These are phyloP conservation scores for Drosophila lutescens DNA, from an alignment of 2,888 invertebrate genomes.

Conservation along the genomic window DNA sequence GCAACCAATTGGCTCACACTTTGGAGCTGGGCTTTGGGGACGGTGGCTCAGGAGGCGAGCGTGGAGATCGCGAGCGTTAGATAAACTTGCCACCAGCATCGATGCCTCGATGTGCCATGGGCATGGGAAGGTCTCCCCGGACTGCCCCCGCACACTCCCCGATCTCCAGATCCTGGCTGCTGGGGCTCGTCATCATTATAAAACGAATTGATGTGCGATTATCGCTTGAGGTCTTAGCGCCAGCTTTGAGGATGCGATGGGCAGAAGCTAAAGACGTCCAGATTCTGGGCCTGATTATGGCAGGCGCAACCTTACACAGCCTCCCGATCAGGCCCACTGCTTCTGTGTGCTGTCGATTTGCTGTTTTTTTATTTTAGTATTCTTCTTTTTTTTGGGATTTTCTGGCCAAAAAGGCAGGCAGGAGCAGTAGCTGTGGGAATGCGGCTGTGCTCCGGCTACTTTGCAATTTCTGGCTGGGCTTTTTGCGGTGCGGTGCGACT, in stretches of 20 bases:
- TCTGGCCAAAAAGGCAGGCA: slow-evolving; percentile 18
- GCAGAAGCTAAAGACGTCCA: slow-evolving; percentile 7
- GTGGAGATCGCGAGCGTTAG: slow-evolving; percentile 75
- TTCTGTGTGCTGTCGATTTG: slow-evolving; percentile 37
- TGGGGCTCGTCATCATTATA: slow-evolving; percentile 78
- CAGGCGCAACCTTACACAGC: slow-evolving; percentile 57
- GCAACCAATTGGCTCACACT: slow-evolving; percentile 58
- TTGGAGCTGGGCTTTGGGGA: slow-evolving; percentile 27
- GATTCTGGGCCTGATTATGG: slow-evolving; percentile 46
- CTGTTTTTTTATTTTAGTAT: not conserved
- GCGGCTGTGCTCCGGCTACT: slow-evolving; percentile 61
- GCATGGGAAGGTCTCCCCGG: slow-evolving; percentile 13
- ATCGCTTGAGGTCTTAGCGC: slow-evolving; percentile 78
- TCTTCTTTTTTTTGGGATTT: slow-evolving; percentile 14
- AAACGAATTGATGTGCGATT: slow-evolving; percentile 81
- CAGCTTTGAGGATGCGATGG: slow-evolving; percentile 58
- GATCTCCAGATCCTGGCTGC: not conserved
- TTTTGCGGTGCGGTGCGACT: slow-evolving; percentile 64
- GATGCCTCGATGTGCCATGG: slow-evolving; percentile 21
- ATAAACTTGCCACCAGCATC: slow-evolving; percentile 78
- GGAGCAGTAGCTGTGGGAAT: slow-evolving; percentile 64
- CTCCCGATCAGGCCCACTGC: slow-evolving; percentile 45
- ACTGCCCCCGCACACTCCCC: slow-evolving; percentile 2
- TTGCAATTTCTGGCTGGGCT: slow-evolving; percentile 68
- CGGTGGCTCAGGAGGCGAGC: slow-evolving; percentile 55